Percentiles rank a stretch among this genome's conserved stretches.
Conservation (phyloP, 1,140 invertebrate genomes). For the Ostrea denselamellosa region DNA sequence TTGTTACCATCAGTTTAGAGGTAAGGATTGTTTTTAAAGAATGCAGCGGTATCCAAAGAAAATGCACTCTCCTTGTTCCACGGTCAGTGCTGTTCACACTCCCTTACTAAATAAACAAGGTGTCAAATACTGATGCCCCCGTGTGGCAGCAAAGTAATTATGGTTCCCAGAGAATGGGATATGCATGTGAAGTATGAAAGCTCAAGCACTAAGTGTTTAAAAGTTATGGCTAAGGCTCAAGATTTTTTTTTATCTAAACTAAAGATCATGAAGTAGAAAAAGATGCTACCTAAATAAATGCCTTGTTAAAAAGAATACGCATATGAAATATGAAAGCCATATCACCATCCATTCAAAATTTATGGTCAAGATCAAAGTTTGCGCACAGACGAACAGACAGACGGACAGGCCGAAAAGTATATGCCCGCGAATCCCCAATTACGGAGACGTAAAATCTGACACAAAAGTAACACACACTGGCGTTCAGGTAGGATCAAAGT, state of each 20-base stretch:
- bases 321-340: not conserved
- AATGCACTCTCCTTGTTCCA: no score
- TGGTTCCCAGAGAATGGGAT: not conserved
- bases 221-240: not conserved
- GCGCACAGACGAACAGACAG: no score
- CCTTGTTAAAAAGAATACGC: not conserved
- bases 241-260: not conserved
- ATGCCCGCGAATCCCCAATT: no score
- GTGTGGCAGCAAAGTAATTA: not conserved
- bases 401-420: no score
- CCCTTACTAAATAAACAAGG: not conserved
- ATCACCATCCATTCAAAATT: not conserved
- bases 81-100: no score
- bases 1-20: no score
- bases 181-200: not conserved
- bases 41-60: no score
- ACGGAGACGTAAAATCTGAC: no score
- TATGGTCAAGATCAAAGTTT: not conserved
- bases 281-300: not conserved
- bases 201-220: not conserved
- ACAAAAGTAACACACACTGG: no score
- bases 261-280: not conserved
- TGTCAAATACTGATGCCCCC: not conserved
- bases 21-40: no score
- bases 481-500: no score